These are phyloP conservation scores for Laothoe populi DNA, from an alignment of 2,888 invertebrate species.

Conservation along the genomic window DNA sequence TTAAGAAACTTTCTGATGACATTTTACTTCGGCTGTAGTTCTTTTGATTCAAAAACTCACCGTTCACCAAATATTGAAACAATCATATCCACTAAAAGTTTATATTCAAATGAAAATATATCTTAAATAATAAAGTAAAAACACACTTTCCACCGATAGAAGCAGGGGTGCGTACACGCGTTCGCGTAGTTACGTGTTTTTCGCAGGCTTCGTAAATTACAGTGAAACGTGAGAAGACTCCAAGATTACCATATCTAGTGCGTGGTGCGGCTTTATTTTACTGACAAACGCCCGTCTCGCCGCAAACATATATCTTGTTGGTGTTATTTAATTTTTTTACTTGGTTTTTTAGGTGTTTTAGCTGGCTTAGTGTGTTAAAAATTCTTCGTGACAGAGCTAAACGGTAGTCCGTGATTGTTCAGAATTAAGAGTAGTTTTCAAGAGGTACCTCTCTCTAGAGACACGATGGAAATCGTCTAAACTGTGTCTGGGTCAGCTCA, in stretches of 20 bases:
- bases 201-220: constrained; percentile 46
- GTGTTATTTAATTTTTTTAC: constrained; percentile 6
- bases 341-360: not conserved
- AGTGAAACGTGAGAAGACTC: constrained; percentile 46
- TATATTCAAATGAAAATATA: too few relatives aligned
- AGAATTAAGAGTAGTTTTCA: too few relatives aligned
- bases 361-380: not conserved
- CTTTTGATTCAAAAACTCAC: too few relatives aligned
- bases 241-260: constrained; percentile 25
- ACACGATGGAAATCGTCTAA: too few relatives aligned
- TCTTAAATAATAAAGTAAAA: not conserved
- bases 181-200: constrained; percentile 31
- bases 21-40: too few relatives aligned
- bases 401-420: too few relatives aligned
- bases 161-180: not conserved
- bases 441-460: too few relatives aligned
- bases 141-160: not conserved
- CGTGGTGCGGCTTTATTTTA: constrained; percentile 23
- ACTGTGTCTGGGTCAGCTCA: too few relatives aligned
- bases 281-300: constrained; percentile 15
- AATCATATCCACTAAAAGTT: not conserved
- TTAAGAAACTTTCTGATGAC: too few relatives aligned
- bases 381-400: not conserved
- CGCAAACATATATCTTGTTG: not conserved
- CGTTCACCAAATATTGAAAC: too few relatives aligned